A percentile compares a stretch with the other conserved stretches of the same genome.
Conservation (phyloP, 2,113 vertebrate species). For the Hiodon alosoides region DNA sequence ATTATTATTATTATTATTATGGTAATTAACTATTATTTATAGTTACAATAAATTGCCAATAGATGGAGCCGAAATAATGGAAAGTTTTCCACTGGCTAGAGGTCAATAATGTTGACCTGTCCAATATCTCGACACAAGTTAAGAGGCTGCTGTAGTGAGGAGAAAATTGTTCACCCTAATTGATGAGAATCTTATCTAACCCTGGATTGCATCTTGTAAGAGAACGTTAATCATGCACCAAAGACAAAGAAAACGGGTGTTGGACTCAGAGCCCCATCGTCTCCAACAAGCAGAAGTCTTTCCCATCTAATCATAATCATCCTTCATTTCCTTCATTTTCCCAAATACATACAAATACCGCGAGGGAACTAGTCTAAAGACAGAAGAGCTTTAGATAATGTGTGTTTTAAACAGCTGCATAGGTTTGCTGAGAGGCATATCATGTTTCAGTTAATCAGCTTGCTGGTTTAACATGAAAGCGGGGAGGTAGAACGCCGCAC, state of each 20-base stretch:
- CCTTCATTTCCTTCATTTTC: conserved; percentile 13
- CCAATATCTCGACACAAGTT: too few species aligned
- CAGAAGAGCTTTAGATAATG: neutral
- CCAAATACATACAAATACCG: too few species aligned
- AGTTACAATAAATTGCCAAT: too few species aligned
- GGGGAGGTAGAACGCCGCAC: neutral
- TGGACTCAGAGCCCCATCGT: neutral
- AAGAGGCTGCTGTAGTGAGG: neutral
- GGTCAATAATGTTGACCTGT: too few species aligned
- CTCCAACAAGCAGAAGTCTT: neutral
- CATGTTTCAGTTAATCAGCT: neutral
- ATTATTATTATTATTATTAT: too few species aligned
- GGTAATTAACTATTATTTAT: too few species aligned
- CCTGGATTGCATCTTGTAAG: neutral
- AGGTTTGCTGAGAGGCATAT: neutral
- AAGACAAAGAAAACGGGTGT: conserved; percentile 5
- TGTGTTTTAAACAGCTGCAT: neutral
- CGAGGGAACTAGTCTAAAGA: too few species aligned
- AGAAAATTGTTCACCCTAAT: conserved; percentile 5
- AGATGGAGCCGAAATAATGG: too few species aligned
- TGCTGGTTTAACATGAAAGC: neutral
- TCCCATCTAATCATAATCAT: conserved; percentile 13
- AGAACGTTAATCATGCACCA: conserved; percentile 12
- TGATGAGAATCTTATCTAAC: conserved; percentile 16
- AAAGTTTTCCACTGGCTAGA: neutral